phyloP scores from a whole-genome alignment of 2,888 invertebrate species.

The Himalopsyche kuldschensis region DNA sequence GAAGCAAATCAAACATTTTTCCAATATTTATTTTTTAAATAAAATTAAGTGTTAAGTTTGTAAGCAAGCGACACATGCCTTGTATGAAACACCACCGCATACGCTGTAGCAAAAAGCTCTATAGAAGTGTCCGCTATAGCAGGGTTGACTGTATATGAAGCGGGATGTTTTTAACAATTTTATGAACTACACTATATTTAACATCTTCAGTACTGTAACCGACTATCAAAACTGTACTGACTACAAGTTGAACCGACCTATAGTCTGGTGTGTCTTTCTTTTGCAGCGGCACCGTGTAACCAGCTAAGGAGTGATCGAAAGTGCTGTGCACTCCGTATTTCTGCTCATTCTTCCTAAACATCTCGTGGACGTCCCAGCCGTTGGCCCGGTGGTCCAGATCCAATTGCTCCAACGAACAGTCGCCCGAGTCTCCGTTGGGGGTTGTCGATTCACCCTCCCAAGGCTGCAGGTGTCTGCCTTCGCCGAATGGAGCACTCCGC shows the following conservation, averaged over 20 bases:
- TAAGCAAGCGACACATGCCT: too few species aligned
- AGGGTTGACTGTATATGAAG: too few species aligned
- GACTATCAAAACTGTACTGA: too few species aligned
- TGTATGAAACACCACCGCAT: too few species aligned
- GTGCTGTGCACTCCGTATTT: conserved; percentile 91
- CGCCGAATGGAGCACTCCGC: conserved; percentile 44
- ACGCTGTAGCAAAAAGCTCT: too few species aligned
- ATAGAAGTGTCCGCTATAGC: too few species aligned
- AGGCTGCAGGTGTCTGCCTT: conserved; percentile 84
- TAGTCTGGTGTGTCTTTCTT: conserved; percentile 86
- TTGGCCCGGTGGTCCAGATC: conserved; percentile 75
- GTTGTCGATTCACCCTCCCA: conserved; percentile 73
- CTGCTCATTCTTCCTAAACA: conserved; percentile 91
- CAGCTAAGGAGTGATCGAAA: conserved; percentile 87
- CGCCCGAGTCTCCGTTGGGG: conserved; percentile 61
- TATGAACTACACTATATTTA: too few species aligned
- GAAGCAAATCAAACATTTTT: too few species aligned
- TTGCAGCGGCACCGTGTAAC: conserved; percentile 88
- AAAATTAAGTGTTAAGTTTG: too few species aligned
- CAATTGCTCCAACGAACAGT: conserved; percentile 68
- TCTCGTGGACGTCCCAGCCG: conserved; percentile 96
- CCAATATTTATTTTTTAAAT: too few species aligned
- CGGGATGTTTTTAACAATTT: too few species aligned
- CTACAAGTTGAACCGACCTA: conserved; percentile 53
- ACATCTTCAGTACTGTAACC: too few species aligned